Percentiles rank a stretch among this genome's conserved stretches.
phyloP scores from a whole-genome alignment of 2,113 vertebrate genomes.

The Meriones unguiculatus region DNA sequence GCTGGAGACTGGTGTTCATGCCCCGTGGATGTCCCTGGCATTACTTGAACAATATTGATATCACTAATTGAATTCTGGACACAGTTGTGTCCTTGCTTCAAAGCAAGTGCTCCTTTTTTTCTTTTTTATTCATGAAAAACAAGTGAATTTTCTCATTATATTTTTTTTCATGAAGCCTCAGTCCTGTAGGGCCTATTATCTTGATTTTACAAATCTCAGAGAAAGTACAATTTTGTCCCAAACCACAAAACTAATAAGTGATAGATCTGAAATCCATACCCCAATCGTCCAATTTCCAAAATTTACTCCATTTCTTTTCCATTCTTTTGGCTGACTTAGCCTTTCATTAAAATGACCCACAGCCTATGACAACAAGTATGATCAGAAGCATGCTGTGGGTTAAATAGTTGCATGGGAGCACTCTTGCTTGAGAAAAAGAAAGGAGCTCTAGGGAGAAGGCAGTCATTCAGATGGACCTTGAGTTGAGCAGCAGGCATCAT shows the following conservation, averaged over 20 bases:
- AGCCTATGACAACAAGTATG: neutral
- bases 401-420: neutral
- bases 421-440: neutral
- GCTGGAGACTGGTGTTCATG: accelerated
- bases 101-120: neutral
- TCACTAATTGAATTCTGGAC: neutral
- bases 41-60: neutral
- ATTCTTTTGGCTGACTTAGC: neutral
- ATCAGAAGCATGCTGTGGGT: too few species aligned
- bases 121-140: neutral
- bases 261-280: neutral
- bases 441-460: neutral
- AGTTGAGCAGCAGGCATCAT: neutral
- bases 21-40: neutral
- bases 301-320: neutral
- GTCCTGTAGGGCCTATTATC: neutral
- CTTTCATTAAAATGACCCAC: neutral
- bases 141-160: neutral
- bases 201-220: neutral
- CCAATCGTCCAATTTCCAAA: conserved; percentile 3
- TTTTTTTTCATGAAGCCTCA: neutral
- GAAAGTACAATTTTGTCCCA: conserved; percentile 1
- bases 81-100: neutral
- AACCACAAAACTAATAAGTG: neutral
- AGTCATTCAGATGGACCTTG: neutral